phyloP scores from a whole-genome alignment of 2,797 vertebrate genomes.

The Eidolon dupreanum region DNA sequence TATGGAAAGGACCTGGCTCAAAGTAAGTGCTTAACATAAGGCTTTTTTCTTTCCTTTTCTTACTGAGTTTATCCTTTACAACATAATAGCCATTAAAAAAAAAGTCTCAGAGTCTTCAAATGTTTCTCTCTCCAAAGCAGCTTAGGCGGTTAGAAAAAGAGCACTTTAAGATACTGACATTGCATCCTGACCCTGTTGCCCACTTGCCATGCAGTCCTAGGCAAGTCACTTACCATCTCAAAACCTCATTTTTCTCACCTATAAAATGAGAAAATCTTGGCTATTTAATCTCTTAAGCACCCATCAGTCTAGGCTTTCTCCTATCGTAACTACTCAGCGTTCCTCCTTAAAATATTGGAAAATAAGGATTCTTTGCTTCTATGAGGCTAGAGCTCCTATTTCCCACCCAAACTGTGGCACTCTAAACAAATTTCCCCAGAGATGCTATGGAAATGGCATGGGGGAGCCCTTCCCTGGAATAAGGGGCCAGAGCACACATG shows the following conservation, averaged over 20 bases:
- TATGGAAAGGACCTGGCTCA: neutral
- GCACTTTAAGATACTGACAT: fast-evolving
- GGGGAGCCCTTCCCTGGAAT: neutral
- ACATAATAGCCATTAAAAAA: neutral
- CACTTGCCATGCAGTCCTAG: neutral
- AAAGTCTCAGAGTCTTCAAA: neutral
- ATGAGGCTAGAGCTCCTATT: neutral
- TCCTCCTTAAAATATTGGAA: neutral
- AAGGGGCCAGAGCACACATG: fast-evolving
- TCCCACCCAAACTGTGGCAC: neutral
- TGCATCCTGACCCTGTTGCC: neutral
- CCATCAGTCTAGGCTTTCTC: neutral
- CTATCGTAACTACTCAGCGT: neutral
- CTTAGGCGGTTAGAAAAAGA: neutral
- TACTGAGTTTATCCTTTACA: neutral
- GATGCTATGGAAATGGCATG: neutral
- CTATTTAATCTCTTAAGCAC: neutral
- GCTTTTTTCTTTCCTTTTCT: neutral
- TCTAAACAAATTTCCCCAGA: neutral
- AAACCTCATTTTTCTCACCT: neutral
- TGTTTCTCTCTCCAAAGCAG: neutral
- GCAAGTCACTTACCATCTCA: neutral
- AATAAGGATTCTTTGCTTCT: neutral
- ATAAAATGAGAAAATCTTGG: neutral
- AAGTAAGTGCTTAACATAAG: neutral